Conservation (phyloP, 2,888 invertebrate genomes). For the Lagria hirta region DNA sequence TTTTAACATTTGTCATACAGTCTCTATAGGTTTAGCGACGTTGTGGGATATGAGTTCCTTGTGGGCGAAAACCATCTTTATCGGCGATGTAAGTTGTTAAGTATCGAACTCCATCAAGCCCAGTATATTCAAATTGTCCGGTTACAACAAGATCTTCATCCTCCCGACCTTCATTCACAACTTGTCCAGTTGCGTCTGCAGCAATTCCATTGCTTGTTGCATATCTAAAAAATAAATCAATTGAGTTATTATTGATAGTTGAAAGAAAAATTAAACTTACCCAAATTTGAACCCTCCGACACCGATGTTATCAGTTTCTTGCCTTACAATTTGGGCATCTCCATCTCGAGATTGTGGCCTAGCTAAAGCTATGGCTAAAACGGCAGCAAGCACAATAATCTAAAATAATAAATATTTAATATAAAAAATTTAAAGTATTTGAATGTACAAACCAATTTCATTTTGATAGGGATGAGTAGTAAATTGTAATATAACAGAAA, state of each 20-base stretch:
- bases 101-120: slow-evolving; percentile 64
- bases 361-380: slow-evolving; percentile 10
- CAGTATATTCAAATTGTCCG: slow-evolving; percentile 65
- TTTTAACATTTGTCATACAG: not conserved
- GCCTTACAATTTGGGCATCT: slow-evolving; percentile 9
- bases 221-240: slow-evolving; percentile 52
- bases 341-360: slow-evolving; percentile 7
- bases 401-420: slow-evolving; percentile 4
- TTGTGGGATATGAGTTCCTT: slow-evolving; percentile 56
- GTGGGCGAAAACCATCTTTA: slow-evolving; percentile 63
- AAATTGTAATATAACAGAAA: slow-evolving; percentile 1
- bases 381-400: slow-evolving; percentile 7
- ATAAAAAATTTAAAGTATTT: no score
- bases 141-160: slow-evolving; percentile 63
- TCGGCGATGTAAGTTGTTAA: slow-evolving; percentile 64
- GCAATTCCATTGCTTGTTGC: slow-evolving; percentile 65
- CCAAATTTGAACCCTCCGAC: slow-evolving; percentile 13
- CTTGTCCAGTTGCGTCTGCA: slow-evolving; percentile 59
- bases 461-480: no score
- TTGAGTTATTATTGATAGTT: not conserved
- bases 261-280: not conserved
- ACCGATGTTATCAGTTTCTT: slow-evolving; percentile 14
- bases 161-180: slow-evolving; percentile 64
- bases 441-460: no score
- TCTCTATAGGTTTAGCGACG: slow-evolving; percentile 1